phyloP scores from a whole-genome alignment of 2,113 vertebrate species.

The Entomyzon cyanotis region DNA sequence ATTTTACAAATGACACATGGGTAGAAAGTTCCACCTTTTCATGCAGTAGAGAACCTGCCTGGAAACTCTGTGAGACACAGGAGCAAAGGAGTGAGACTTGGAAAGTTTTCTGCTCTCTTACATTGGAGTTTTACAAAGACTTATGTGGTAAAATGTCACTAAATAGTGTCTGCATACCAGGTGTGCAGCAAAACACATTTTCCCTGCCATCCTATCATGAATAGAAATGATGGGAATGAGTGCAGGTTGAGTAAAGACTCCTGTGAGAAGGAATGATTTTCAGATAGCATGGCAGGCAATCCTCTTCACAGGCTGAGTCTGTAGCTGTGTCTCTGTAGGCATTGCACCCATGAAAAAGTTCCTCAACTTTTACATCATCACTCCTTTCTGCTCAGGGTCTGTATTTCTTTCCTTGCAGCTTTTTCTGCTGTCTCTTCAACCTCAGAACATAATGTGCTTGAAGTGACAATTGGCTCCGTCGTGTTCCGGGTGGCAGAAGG shows the following conservation, averaged over 20 bases:
- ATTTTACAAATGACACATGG: background rate
- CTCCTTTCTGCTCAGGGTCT: background rate
- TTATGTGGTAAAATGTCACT: background rate
- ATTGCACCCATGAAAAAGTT: background rate
- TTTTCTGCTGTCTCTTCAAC: conserved; percentile 59
- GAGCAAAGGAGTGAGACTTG: background rate
- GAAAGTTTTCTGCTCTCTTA: background rate
- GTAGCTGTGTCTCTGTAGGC: background rate
- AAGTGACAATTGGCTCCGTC: conserved; percentile 80
- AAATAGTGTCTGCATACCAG: background rate
- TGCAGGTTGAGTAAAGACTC: background rate
- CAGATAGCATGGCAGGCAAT: background rate
- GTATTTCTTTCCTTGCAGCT: conserved; percentile 50
- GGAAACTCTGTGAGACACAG: background rate
- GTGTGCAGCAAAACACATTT: background rate
- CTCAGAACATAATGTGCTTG: conserved; percentile 20
- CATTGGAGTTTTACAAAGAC: background rate
- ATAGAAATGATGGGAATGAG: background rate
- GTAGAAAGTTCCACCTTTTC: background rate
- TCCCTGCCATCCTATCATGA: background rate
- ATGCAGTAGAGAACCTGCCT: background rate
- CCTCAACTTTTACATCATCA: background rate
- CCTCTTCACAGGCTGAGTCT: background rate
- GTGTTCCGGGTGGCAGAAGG: conserved; percentile 75
- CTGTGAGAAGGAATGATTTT: background rate